A percentile compares a stretch with the other conserved stretches of the same genome.
phyloP scores from a whole-genome alignment of 1,140 invertebrate genomes.

The Calliopsis andreniformis region DNA sequence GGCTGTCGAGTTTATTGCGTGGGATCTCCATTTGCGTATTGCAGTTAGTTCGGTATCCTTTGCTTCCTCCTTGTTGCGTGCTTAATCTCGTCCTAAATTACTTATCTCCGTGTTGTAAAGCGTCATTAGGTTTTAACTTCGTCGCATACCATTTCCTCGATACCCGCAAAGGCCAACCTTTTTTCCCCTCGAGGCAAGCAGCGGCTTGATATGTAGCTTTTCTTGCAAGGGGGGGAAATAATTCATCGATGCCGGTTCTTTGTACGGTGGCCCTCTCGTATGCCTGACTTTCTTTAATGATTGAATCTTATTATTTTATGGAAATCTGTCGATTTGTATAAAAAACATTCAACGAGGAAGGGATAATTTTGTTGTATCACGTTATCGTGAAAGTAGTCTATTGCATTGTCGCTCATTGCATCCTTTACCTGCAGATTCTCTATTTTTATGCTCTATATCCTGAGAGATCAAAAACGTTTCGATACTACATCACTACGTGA shows the following conservation, averaged over 20 bases:
- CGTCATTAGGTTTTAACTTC: neutral
- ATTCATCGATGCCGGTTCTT: conserved; percentile 54
- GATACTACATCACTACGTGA: conserved; percentile 1
- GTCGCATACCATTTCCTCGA: neutral
- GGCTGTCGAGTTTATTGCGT: conserved; percentile 57
- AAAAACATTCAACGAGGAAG: neutral
- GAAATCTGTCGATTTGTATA: neutral
- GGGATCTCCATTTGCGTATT: conserved; percentile 57
- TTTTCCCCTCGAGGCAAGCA: neutral
- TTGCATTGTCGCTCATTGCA: conserved; percentile 30
- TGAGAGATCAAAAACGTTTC: conserved; percentile 24
- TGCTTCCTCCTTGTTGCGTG: neutral
- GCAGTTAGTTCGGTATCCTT: neutral
- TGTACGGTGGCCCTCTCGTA: conserved; percentile 16
- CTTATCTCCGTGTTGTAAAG: neutral
- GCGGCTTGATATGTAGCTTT: conserved; percentile 12
- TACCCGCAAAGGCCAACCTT: conserved; percentile 23
- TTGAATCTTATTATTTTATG: neutral
- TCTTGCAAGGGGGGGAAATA: conserved; percentile 31
- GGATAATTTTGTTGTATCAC: conserved; percentile 19
- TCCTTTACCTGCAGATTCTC: conserved; percentile 51
- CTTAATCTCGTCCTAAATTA: neutral
- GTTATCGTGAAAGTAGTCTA: conserved; percentile 40
- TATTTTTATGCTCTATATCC: conserved; percentile 65
- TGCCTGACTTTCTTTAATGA: conserved; percentile 1